These are phyloP conservation scores for Apomyelois bistriatella DNA, from an alignment of 2,888 invertebrate genomes.

Conservation along the genomic window DNA sequence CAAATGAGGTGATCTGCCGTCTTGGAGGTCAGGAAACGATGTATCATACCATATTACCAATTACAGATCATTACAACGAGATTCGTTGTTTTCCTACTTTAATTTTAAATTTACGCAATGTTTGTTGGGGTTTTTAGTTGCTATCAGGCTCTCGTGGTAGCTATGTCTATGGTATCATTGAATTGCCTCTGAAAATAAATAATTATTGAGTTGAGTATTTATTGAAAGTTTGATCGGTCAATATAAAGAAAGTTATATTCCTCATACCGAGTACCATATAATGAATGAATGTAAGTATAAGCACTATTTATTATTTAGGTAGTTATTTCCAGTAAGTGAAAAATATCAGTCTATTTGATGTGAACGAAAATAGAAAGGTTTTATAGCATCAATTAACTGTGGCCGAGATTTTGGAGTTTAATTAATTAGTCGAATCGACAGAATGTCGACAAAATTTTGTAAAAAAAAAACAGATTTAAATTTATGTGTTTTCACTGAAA, in stretches of 20 bases:
- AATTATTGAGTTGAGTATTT: too few relatives aligned
- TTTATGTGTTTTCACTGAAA: neutral
- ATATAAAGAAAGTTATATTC: too few relatives aligned
- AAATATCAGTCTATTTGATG: neutral
- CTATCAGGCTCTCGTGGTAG: too few relatives aligned
- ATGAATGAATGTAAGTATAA: too few relatives aligned
- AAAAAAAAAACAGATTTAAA: neutral
- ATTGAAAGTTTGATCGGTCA: too few relatives aligned
- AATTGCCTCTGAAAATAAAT: too few relatives aligned
- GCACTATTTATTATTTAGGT: too few relatives aligned
- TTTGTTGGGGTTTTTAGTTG: neutral
- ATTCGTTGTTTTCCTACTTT: neutral
- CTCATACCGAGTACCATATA: too few relatives aligned
- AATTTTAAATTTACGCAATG: neutral
- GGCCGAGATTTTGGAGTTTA: neutral
- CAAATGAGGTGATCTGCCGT: neutral
- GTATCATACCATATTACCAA: neutral
- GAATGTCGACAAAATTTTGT: neutral
- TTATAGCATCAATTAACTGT: neutral
- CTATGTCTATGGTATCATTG: too few relatives aligned
- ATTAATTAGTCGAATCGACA: neutral
- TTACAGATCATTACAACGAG: too few relatives aligned
- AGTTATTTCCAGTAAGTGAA: too few relatives aligned
- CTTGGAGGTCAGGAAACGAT: neutral
- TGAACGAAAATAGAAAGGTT: neutral